phyloP scores from a whole-genome alignment of 2,113 vertebrate species.

The Pandion haliaetus region DNA sequence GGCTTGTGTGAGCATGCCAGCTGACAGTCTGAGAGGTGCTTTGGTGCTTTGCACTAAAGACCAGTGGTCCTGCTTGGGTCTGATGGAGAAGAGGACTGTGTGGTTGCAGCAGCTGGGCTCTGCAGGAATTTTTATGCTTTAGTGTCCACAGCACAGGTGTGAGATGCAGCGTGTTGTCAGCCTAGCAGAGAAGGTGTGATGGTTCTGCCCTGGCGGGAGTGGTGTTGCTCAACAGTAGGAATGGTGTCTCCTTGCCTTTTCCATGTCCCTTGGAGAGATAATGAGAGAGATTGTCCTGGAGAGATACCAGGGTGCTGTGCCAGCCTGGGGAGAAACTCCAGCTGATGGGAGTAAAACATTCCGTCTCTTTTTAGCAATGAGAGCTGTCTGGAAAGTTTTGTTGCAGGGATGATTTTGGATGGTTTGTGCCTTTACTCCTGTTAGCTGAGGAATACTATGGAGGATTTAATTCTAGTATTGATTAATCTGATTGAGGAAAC shows the following conservation, averaged over 20 bases:
- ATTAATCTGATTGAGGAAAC: conserved; percentile 15
- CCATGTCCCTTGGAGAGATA: not conserved
- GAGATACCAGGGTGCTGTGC: not conserved
- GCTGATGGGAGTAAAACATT: not conserved
- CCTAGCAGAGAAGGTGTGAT: not conserved
- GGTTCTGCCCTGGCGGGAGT: not conserved
- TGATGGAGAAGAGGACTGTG: fast-evolving
- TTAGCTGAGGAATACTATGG: not conserved
- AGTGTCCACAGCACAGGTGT: not conserved
- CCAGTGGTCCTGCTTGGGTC: fast-evolving
- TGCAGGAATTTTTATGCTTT: not conserved
- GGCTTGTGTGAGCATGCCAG: fast-evolving
- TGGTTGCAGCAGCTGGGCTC: not conserved
- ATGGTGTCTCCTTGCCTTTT: not conserved
- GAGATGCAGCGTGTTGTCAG: not conserved
- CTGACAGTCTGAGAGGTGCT: not conserved
- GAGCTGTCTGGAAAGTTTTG: not conserved
- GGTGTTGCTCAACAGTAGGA: not conserved
- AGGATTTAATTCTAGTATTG: not conserved
- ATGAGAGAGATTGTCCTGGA: not conserved
- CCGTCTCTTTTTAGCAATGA: not conserved
- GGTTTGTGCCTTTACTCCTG: not conserved
- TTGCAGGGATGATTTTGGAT: not conserved
- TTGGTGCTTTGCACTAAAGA: not conserved
- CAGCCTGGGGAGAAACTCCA: not conserved